Evolutionary conservation across 2,797 vertebrate genomes (phyloP), one percentile per base, ranked within the genome.

Genomic region (Carapus acus): DNA sequence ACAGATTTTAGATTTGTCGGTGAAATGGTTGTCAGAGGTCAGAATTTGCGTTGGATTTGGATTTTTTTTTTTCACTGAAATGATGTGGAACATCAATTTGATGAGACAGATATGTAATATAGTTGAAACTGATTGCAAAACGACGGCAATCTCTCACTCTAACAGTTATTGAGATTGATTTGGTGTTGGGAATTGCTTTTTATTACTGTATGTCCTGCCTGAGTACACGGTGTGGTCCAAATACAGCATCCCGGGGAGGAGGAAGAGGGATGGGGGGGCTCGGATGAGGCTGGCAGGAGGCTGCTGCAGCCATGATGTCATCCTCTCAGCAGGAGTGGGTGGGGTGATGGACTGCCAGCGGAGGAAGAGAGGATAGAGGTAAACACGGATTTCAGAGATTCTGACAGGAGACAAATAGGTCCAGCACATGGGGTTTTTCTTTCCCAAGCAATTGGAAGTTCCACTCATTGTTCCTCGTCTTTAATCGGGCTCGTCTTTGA

Each of bases 251-350:
- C 7, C 40, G 47, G n/a, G 59, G 65, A 77, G 24, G 24, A 27
- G 24, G 24, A 9, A 27, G 24, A 27, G 24, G 9, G 24, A 27
- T 4, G 31, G 12, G 31, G 31, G 31, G 31, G 12, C 63, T 81
- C 47, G 58, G 73, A 55, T 68, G 65, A 71, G 65, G 71, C 76
- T 70, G 69, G 48, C 68, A 83, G 64, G 69, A 80, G 73, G 71
- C 78, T 84, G 72, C 83, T 85, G 86, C 86, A 83, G 82, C 83
- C 79, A 82, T 89, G 87, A 88, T 88, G 86, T 88, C 83, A 90
- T 88, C 72, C 60, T 29, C 67, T 77, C 46, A 44, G 36, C 49
- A 58, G 55, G 69, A 65, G 71, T 24, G 64, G 69, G 78, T 65
- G 72, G 62, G 68, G 52, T 62, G 65, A 55, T 59, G 71, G 62